phyloP scores from a whole-genome alignment of 2,888 invertebrate species.

The Chymomyza procnemis region DNA sequence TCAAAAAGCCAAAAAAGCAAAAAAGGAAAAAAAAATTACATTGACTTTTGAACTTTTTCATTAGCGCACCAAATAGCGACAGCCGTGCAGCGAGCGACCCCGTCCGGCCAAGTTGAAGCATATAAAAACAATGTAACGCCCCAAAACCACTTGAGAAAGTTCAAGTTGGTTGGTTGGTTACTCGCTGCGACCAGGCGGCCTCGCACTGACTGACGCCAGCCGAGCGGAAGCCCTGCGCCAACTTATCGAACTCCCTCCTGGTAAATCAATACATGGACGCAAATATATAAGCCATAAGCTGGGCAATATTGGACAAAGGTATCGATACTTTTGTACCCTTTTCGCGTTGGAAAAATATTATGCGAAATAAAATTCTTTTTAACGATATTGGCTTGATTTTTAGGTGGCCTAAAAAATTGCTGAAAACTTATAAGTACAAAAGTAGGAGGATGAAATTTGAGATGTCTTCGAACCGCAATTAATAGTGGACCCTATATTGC shows the following conservation, averaged over 20 bases:
- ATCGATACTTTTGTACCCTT: neutral
- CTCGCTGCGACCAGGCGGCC: neutral
- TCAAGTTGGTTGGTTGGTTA: slow-evolving; percentile 23
- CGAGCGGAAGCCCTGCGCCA: slow-evolving; percentile 52
- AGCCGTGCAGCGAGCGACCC: slow-evolving; percentile 10
- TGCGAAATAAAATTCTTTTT: no score
- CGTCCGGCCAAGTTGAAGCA: slow-evolving; percentile 27
- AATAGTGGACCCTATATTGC: no score
- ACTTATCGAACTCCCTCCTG: slow-evolving; percentile 14
- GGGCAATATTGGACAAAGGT: slow-evolving; percentile 11
- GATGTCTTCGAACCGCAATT: no score
- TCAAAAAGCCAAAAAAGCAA: slow-evolving; percentile 31
- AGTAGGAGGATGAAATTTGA: no score
- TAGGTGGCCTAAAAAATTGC: no score
- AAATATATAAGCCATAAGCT: slow-evolving; percentile 17
- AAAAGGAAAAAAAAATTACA: slow-evolving; percentile 36
- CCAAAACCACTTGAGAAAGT: slow-evolving; percentile 52
- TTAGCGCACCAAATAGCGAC: slow-evolving; percentile 44
- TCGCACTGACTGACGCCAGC: slow-evolving; percentile 26
- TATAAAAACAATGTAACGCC: slow-evolving; percentile 56
- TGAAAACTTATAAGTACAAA: no score
- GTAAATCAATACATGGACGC: slow-evolving; percentile 59
- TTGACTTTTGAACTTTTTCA: slow-evolving; percentile 72
- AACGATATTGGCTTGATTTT: no score
- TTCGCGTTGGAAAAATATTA: neutral